Conservation (phyloP, 2,797 vertebrate genomes). For the Sebastes kiyomatsui region DNA sequence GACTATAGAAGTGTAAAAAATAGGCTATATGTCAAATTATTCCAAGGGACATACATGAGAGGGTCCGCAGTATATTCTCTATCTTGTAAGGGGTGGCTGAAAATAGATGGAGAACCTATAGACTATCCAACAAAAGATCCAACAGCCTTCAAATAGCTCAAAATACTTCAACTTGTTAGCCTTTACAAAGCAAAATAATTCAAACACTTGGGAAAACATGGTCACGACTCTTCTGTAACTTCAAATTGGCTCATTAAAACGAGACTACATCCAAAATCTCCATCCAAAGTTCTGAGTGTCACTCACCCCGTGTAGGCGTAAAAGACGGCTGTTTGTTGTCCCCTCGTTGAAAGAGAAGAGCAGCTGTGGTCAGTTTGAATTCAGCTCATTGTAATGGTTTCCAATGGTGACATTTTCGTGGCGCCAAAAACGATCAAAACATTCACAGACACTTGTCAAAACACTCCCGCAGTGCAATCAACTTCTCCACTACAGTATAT, state of each 20-base stretch:
- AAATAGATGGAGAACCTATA: no score
- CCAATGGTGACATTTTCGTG: constrained; percentile 38
- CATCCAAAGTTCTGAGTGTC: constrained; percentile 20
- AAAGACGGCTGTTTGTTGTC: constrained; percentile 17
- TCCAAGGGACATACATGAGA: no score
- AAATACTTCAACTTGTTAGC: constrained; percentile 2
- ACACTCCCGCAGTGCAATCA: constrained; percentile 3
- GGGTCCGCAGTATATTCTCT: no score
- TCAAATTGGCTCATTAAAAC: constrained; percentile 41
- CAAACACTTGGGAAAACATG: not conserved
- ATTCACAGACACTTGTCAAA: constrained; percentile 23
- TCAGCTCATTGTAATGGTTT: constrained; percentile 48
- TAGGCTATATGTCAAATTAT: no score
- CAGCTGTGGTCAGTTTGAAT: constrained; percentile 27
- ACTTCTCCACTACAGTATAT: not conserved
- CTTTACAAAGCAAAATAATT: not conserved
- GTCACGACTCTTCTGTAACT: not conserved
- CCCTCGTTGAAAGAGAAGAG: constrained; percentile 23
- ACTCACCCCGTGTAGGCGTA: constrained; percentile 3
- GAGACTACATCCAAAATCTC: not conserved
- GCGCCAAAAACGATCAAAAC: constrained; percentile 27
- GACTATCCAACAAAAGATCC: not conserved
- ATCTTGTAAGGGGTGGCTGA: no score
- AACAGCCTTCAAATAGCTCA: constrained; percentile 8
- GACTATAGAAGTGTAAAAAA: no score